A percentile compares a stretch with the other conserved stretches of the same genome.
Evolutionary conservation across 2,113 vertebrate genomes (phyloP).

Genomic region (Clarias magur): DNA sequence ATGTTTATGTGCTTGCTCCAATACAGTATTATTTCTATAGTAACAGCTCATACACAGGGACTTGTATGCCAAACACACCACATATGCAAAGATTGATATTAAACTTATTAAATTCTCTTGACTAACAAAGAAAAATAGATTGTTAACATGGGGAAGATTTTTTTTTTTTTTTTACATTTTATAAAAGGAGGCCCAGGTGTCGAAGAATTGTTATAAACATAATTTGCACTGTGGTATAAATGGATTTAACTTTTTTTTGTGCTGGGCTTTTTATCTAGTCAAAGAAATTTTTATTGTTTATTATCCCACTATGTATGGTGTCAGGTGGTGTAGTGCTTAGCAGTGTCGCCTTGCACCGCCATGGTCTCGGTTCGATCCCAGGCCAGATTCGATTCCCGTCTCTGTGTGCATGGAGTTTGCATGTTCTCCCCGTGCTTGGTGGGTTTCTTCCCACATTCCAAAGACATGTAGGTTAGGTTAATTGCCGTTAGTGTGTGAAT

Average conservation of each 20-base stretch:
- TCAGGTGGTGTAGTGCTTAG: no score
- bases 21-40: neutral
- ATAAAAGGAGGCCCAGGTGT: neutral
- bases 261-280: neutral
- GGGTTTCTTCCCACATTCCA: no score
- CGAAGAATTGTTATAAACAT: neutral
- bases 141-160: neutral
- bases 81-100: neutral
- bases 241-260: neutral
- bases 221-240: neutral
- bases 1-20: neutral
- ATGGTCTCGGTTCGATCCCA: no score
- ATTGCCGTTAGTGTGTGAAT: no score
- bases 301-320: neutral
- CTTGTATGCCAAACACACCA: neutral
- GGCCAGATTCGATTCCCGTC: no score
- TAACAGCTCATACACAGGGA: neutral
- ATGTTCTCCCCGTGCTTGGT: no score
- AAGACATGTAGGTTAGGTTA: no score
- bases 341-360: no score
- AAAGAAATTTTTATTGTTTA: neutral
- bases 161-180: neutral
- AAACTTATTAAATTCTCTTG: neutral
- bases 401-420: no score
- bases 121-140: neutral